A percentile compares a stretch with the other conserved stretches of the same genome.
phyloP scores from a whole-genome alignment of 1,140 invertebrate species.

The Nebria ingens region DNA sequence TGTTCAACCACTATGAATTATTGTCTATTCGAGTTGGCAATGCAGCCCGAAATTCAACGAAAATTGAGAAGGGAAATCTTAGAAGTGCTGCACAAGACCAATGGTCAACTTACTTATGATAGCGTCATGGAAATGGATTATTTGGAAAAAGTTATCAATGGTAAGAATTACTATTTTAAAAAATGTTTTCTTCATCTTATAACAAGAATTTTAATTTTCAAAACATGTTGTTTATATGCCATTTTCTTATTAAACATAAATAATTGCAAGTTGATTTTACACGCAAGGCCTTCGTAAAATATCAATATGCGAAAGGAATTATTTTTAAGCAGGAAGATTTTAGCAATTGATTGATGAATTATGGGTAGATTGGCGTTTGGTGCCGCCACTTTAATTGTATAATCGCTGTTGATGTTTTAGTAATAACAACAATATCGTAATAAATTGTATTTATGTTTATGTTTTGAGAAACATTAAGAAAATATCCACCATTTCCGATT shows the following conservation, averaged over 20 bases:
- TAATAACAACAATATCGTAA: neutral
- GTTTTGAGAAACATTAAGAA: slow-evolving; percentile 24
- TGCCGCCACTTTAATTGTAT: too few species aligned
- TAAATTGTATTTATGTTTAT: too few species aligned
- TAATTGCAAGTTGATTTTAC: too few species aligned
- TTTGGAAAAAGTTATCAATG: slow-evolving; percentile 42
- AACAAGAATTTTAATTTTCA: too few species aligned
- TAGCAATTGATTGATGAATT: too few species aligned
- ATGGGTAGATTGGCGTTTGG: too few species aligned
- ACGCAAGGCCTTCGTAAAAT: too few species aligned
- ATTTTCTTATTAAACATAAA: too few species aligned
- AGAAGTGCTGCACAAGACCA: slow-evolving; percentile 14
- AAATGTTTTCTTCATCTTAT: slow-evolving; percentile 17
- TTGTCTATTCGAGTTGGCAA: slow-evolving; percentile 11
- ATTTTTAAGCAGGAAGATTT: too few species aligned
- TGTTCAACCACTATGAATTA: slow-evolving; percentile 2
- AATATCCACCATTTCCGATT: slow-evolving; percentile 21
- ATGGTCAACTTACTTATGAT: slow-evolving; percentile 42
- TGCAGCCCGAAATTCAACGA: slow-evolving; percentile 11
- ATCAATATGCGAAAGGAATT: too few species aligned
- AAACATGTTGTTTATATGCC: too few species aligned
- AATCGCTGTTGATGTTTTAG: slow-evolving; percentile 14
- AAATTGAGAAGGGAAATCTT: slow-evolving; percentile 12
- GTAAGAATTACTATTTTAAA: slow-evolving; percentile 31
- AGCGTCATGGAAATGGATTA: slow-evolving; percentile 47